phyloP scores from a whole-genome alignment of 64 coral and sea anemone genomes.

The Actinia equina region DNA sequence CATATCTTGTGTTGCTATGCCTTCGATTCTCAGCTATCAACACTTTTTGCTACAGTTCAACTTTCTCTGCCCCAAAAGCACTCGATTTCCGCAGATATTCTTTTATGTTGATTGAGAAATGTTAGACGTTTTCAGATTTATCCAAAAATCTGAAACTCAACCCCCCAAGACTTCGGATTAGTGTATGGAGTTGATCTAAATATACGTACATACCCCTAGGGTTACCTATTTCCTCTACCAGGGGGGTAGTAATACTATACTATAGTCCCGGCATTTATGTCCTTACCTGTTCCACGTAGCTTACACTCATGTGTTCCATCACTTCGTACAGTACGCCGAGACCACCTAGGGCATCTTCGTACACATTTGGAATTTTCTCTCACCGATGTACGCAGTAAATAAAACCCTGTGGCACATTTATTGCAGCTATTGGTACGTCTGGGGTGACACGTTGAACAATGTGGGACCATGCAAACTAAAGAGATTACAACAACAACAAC shows the following conservation, averaged over 20 bases:
- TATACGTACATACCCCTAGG: too few relatives aligned
- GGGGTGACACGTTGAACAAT: background rate
- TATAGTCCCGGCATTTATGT: background rate
- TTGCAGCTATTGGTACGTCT: background rate
- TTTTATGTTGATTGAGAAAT: too few relatives aligned
- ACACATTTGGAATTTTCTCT: conserved; percentile 8
- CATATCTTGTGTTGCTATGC: too few relatives aligned
- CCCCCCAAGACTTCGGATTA: too few relatives aligned
- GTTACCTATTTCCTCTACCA: too few relatives aligned
- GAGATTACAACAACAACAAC: background rate
- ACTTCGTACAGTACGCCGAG: background rate
- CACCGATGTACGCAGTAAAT: background rate
- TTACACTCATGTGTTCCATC: background rate
- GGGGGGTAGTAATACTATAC: background rate
- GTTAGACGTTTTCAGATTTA: too few relatives aligned
- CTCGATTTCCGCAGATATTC: too few relatives aligned
- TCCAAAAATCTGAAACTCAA: too few relatives aligned
- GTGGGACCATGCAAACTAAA: background rate
- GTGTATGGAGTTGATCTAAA: too few relatives aligned
- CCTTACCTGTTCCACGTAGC: background rate
- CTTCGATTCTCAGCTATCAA: too few relatives aligned
- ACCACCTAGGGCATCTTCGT: background rate
- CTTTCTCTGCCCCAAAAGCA: background rate
- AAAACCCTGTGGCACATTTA: background rate
- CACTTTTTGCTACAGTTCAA: background rate